These are phyloP conservation scores for Morone saxatilis DNA, from an alignment of 2,113 vertebrate genomes.

Conservation along the genomic window DNA sequence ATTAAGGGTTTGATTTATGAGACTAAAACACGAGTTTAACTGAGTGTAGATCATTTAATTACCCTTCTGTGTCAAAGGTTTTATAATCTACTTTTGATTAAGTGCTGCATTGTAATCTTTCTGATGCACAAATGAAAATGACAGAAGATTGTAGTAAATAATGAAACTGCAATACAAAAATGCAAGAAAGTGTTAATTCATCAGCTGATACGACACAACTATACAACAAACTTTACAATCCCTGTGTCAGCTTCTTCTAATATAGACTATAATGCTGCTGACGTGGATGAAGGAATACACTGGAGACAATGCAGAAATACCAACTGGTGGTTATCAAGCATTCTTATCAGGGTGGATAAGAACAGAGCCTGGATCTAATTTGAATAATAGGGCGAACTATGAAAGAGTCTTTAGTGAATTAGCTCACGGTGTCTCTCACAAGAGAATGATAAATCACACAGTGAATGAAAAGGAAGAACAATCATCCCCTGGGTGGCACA, in stretches of 20 bases:
- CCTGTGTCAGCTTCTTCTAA: background rate
- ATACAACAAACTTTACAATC: background rate
- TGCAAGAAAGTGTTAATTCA: background rate
- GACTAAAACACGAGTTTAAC: background rate
- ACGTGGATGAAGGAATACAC: background rate
- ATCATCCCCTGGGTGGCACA: constrained; percentile 33
- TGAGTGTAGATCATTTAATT: constrained; percentile 5
- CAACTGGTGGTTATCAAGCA: constrained; percentile 20
- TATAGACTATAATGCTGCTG: background rate
- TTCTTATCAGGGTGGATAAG: constrained; percentile 32
- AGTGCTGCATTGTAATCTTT: background rate
- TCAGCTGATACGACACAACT: background rate
- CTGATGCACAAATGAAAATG: background rate
- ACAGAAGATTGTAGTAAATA: background rate
- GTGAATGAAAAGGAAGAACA: constrained; percentile 39
- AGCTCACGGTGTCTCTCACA: constrained; percentile 9
- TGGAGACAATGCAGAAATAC: constrained; percentile 15
- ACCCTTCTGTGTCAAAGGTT: constrained; percentile 5
- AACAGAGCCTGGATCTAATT: constrained; percentile 27
- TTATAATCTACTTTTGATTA: constrained; percentile 10
- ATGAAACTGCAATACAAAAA: background rate
- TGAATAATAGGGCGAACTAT: constrained; percentile 31
- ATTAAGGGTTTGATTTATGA: constrained; percentile 37
- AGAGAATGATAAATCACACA: constrained; percentile 43
- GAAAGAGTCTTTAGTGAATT: constrained; percentile 31